Percentiles rank a stretch among this genome's conserved stretches.
These are phyloP conservation scores for Sakesphorus luctuosus DNA, from an alignment of 2,113 vertebrate species.

Conservation along the genomic window DNA sequence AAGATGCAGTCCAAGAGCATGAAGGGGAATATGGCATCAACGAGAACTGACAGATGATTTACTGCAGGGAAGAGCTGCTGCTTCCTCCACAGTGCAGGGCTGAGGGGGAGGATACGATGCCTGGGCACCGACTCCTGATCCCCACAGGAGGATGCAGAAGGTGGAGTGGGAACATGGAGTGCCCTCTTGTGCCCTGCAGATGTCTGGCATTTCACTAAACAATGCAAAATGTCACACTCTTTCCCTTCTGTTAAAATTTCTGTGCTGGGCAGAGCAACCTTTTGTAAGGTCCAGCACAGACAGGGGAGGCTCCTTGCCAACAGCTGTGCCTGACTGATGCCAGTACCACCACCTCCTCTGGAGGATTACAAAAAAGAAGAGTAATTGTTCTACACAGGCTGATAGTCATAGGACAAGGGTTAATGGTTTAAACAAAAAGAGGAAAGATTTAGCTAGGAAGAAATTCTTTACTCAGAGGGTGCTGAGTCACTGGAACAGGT, in stretches of 20 bases:
- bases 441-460: not conserved
- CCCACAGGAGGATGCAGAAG: accelerated
- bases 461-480: not conserved
- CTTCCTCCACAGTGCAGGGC: not conserved
- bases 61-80: not conserved
- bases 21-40: not conserved
- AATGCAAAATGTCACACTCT: not conserved
- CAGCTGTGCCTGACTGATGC: not conserved
- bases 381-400: accelerated
- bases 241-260: not conserved
- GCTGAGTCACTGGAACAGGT: not conserved
- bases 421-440: not conserved
- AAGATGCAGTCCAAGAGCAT: not conserved
- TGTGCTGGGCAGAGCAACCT: not conserved
- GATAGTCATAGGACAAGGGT: not conserved
- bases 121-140: accelerated
- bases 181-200: not conserved
- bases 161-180: not conserved
- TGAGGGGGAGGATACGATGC: too few species aligned
- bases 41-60: not conserved
- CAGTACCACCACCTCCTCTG: not conserved
- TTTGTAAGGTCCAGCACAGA: not conserved
- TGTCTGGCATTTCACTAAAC: not conserved
- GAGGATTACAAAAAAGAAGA: not conserved
- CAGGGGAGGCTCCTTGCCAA: not conserved